Conservation (phyloP, 1,140 invertebrate genomes). For the Lethocerus indicus region DNA sequence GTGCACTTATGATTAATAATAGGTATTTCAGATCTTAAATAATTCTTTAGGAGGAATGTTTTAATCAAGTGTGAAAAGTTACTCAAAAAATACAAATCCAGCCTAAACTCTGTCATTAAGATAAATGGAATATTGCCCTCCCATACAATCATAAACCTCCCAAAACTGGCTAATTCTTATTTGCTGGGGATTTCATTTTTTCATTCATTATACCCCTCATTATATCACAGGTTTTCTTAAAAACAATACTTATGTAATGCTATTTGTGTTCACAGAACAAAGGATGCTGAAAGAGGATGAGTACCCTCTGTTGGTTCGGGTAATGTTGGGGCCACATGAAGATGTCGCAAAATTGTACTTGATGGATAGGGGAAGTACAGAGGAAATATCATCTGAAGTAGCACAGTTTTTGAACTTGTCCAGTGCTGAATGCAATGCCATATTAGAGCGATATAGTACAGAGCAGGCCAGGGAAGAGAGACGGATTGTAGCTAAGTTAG, state of each 20-base stretch:
- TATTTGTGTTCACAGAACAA: constrained; percentile 38
- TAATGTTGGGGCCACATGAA: constrained; percentile 66
- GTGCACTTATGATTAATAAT: no score
- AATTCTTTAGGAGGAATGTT: no score
- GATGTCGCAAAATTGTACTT: constrained; percentile 63
- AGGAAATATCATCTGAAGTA: constrained; percentile 59
- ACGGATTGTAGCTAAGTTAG: constrained; percentile 52
- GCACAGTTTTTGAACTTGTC: constrained; percentile 72
- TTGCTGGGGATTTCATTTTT: background rate
- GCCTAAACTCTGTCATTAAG: no score
- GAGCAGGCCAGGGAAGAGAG: constrained; percentile 57
- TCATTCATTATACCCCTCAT: background rate
- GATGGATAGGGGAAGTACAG: constrained; percentile 53
- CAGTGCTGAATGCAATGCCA: constrained; percentile 56
- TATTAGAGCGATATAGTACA: constrained; percentile 56
- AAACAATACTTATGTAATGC: background rate
- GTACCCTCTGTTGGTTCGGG: constrained; percentile 57
- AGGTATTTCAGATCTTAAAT: no score
- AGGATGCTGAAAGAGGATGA: constrained; percentile 55
- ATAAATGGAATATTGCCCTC: no score
- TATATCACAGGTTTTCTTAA: background rate
- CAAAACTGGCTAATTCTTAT: no score
- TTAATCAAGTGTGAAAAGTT: no score
- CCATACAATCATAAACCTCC: no score
- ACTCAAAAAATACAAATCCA: no score